Percentiles rank a stretch among this genome's conserved stretches.
Evolutionary conservation across 2,113 vertebrate species (phyloP).

Genomic region (Eulacestoma nigropectus): DNA sequence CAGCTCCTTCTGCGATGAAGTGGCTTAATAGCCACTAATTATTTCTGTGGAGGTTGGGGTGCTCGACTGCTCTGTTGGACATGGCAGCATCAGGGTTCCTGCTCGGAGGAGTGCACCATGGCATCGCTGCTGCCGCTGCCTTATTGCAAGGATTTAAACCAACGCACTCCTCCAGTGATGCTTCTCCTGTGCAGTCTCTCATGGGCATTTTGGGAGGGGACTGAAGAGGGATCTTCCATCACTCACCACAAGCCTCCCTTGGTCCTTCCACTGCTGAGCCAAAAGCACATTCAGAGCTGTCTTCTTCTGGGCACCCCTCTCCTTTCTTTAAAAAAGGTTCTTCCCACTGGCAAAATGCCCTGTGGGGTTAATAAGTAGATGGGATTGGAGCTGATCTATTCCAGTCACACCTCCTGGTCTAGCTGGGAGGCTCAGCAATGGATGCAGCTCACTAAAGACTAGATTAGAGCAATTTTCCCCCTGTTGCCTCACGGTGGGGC

Average conservation of each 20-base stretch:
- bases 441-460: slow-evolving; percentile 13
- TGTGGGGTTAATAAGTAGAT: not conserved
- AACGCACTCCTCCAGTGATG: not conserved
- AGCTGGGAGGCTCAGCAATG: not conserved
- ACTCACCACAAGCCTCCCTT: not conserved
- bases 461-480: not conserved
- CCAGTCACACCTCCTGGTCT: slow-evolving; percentile 8
- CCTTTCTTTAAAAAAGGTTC: not conserved
- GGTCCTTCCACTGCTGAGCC: not conserved
- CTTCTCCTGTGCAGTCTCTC: not conserved
- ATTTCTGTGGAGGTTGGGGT: not conserved
- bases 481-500: not conserved
- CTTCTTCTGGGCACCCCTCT: not conserved
- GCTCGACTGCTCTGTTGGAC: not conserved
- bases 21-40: not conserved
- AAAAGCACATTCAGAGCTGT: not conserved
- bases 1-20: not conserved
- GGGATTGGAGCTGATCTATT: slow-evolving; percentile 10
- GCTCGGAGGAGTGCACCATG: rapidly evolving
- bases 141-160: not conserved
- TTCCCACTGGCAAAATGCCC: not conserved
- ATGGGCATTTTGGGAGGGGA: rapidly evolving
- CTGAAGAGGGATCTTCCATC: not conserved
- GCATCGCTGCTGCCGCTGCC: not conserved
- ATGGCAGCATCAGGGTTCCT: not conserved